These are phyloP conservation scores for Diploptera punctata DNA, from an alignment of 2,888 invertebrate genomes.

Conservation along the genomic window DNA sequence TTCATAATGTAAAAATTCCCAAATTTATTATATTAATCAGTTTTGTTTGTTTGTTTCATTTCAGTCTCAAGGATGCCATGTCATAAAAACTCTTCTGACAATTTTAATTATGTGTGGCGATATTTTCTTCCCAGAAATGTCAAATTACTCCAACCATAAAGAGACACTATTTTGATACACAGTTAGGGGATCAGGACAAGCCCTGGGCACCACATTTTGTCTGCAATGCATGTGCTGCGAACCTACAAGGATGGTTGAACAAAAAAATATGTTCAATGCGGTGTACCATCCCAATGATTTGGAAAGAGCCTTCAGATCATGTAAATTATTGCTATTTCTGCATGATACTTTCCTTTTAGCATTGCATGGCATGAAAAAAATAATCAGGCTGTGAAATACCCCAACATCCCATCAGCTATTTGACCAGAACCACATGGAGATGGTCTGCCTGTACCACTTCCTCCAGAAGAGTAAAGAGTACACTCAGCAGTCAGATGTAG, in stretches of 20 bases:
- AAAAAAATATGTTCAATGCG: not conserved
- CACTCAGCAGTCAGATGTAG: not conserved
- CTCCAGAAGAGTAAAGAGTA: constrained; percentile 2
- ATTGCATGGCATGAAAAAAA: not conserved
- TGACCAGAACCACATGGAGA: not conserved
- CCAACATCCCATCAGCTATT: too few relatives aligned
- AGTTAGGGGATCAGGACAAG: too few relatives aligned
- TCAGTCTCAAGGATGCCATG: too few relatives aligned
- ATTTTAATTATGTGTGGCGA: too few relatives aligned
- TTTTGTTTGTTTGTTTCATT: too few relatives aligned
- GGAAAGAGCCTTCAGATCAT: not conserved
- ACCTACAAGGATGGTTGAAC: not conserved
- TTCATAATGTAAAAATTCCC: too few relatives aligned
- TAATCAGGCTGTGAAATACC: not conserved
- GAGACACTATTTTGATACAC: not conserved
- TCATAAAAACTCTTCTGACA: not conserved
- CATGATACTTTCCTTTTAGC: not conserved
- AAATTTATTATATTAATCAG: too few relatives aligned
- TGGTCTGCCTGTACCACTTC: not conserved
- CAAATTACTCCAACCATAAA: not conserved
- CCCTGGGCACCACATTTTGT: not conserved
- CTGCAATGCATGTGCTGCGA: not conserved
- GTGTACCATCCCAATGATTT: constrained; percentile 7
- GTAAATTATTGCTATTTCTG: constrained; percentile 1
- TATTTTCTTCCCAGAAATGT: not conserved